phyloP scores from a whole-genome alignment of 2,113 vertebrate genomes.

The Micronycteris hirsuta region DNA sequence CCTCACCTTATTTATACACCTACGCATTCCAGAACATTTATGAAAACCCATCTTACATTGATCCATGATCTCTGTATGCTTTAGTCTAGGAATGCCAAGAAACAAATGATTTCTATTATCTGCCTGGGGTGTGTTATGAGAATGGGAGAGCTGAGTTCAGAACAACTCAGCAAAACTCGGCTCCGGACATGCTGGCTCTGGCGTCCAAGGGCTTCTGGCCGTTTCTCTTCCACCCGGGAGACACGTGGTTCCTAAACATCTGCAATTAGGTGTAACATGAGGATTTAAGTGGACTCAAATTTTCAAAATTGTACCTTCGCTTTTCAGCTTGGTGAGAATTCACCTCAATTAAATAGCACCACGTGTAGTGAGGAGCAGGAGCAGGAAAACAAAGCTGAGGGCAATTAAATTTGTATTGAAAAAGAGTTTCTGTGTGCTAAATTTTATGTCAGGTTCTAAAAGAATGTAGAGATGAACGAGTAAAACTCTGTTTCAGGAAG shows the following conservation, averaged over 20 bases:
- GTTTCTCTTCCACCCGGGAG: background rate
- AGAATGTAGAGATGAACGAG: background rate
- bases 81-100: background rate
- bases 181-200: background rate
- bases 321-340: conserved; percentile 21
- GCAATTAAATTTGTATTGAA: background rate
- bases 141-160: background rate
- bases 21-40: background rate
- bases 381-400: background rate
- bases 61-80: background rate
- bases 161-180: background rate
- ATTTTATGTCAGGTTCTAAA: background rate
- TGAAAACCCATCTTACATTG: background rate
- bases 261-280: conserved; percentile 22
- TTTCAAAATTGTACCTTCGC: conserved; percentile 45
- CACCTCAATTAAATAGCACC: background rate
- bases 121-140: background rate
- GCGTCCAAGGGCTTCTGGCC: background rate
- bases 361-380: background rate
- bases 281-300: conserved; percentile 30
- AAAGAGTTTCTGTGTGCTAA: background rate
- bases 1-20: background rate
- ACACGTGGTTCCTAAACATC: conserved; percentile 19
- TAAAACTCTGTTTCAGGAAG: background rate
- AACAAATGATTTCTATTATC: background rate